Percentiles rank a stretch among this genome's conserved stretches.
phyloP scores from a whole-genome alignment of 2,888 invertebrate species.

The Lasioglossum vierecki region DNA sequence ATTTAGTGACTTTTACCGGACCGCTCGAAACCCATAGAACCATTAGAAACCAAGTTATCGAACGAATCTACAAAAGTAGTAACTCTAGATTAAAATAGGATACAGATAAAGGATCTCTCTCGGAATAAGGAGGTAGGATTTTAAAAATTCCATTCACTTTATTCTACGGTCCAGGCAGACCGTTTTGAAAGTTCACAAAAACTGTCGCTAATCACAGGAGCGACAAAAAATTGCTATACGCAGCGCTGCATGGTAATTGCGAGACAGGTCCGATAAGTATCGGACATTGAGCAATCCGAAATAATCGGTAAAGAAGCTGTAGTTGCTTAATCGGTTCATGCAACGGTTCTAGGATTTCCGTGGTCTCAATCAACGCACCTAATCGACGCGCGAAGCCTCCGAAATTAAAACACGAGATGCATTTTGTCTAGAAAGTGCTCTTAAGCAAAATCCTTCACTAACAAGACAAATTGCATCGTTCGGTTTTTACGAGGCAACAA shows the following conservation, averaged over 20 bases:
- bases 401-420: background rate
- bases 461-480: background rate
- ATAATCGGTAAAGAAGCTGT: background rate
- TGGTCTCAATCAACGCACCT: background rate
- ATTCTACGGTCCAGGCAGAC: background rate
- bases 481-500: background rate
- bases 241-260: conserved; percentile 1
- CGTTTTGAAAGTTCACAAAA: background rate
- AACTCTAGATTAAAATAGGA: background rate
- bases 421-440: conserved; percentile 25
- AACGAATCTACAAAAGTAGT: background rate
- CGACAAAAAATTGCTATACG: background rate
- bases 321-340: background rate
- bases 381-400: background rate
- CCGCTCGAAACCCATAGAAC: background rate
- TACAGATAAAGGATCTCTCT: background rate
- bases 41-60: background rate
- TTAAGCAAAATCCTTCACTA: background rate
- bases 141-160: conserved; percentile 10
- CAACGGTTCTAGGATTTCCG: background rate
- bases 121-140: background rate
- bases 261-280: background rate
- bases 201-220: background rate
- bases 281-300: background rate
- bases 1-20: background rate